Evolutionary conservation across 2,888 invertebrate genomes (phyloP), one percentile per base, ranked within the genome.

Genomic region (Apoda limacodes): DNA sequence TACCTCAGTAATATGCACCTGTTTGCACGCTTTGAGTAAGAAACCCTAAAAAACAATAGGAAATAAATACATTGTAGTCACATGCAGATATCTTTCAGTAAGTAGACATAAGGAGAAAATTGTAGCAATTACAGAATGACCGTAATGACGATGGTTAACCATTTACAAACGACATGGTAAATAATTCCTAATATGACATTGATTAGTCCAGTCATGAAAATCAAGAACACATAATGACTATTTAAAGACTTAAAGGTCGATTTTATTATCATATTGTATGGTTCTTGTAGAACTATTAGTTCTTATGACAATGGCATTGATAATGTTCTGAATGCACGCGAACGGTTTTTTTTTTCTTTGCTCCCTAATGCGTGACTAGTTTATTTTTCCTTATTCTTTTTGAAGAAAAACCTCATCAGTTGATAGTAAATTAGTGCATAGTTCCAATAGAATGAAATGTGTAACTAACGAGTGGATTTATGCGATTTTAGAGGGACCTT

Each of bases 221-320:
- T 43, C 43, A 47, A 49, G 52, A 55, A 54, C 57, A 66, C 68
- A 70, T 78, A 80, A 80, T 72, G 80, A 74, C 72, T 72, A 75
- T 78, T 80, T 80, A 78, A 80, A 80, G 76, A 78, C 78, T 62
- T 68, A 69, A 71, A 80, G 75, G 70, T 74, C 67, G 69, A 68
- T 74, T 78, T 80, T 75, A 75, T 78, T 80, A 78, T 74, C 72
- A 66, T 78, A 69, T 71, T 68, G 69, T 80, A 76, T 71, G 76
- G 72, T 75, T 80, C 80, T 76, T 66, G 59, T 56, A 55, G 70
- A 68, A 60, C 78, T 76, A 80, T 80, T 76, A 80, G 68, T 70
- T 69, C 78, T 75, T 76, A 78, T 69, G 76, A 75, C 76, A 76
- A 76, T 60, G 59, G 49, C 48, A 50, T n/a, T n/a, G n/a, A n/a